Conservation (phyloP, 37 sponge, comb jelly and placozoan species). For the Hexactinellida sp. region DNA sequence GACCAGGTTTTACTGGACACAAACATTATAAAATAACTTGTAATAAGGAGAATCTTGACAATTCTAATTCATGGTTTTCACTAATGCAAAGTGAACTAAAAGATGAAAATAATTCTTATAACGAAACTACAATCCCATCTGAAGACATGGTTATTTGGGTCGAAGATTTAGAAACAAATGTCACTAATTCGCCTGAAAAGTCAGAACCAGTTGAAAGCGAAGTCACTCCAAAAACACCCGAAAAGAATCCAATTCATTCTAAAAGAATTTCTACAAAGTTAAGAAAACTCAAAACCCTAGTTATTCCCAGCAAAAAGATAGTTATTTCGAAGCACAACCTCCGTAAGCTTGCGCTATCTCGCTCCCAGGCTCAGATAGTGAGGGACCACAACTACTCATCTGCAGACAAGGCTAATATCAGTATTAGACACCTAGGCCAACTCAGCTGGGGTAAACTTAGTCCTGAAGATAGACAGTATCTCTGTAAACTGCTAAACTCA, state of each 20-base stretch:
- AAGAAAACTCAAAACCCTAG: not conserved
- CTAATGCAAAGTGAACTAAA: not conserved
- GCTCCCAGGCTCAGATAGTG: not conserved
- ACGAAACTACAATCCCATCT: not conserved
- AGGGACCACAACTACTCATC: not conserved
- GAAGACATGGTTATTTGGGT: not conserved
- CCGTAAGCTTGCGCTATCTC: not conserved
- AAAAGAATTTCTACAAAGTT: not conserved
- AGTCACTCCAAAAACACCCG: not conserved
- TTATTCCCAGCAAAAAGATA: not conserved
- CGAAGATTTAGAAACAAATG: not conserved
- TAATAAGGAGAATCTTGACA: not conserved
- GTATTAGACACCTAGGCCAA: not conserved
- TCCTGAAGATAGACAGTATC: not conserved
- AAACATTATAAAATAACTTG: not conserved
- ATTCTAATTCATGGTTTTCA: not conserved
- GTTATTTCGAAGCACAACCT: not conserved
- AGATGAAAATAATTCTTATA: not conserved
- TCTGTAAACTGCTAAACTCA: not conserved
- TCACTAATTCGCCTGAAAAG: not conserved
- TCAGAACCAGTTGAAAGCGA: not conserved
- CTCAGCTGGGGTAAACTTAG: slow-evolving; percentile 6
- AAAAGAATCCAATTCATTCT: not conserved
- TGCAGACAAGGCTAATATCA: not conserved
- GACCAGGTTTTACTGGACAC: not conserved